phyloP scores from a whole-genome alignment of 2,888 invertebrate genomes.

The Ophioninae sp. region DNA sequence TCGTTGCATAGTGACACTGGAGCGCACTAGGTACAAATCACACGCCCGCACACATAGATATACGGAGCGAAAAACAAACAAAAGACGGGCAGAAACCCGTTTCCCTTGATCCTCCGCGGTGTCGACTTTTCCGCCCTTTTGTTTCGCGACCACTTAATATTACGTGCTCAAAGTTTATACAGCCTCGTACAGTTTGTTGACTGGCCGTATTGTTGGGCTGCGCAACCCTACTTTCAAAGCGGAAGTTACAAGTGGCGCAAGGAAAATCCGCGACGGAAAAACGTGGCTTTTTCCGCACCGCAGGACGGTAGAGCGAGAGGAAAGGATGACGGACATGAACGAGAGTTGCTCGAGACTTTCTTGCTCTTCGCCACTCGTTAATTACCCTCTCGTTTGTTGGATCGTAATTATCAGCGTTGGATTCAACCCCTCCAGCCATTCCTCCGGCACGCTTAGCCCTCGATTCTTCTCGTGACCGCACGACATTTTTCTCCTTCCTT shows the following conservation, averaged over 20 bases:
- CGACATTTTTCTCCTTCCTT: neutral
- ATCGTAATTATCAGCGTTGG: slow-evolving; percentile 44
- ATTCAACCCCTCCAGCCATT: slow-evolving; percentile 11
- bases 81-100: neutral
- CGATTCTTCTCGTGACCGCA: neutral
- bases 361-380: slow-evolving; percentile 34
- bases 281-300: neutral
- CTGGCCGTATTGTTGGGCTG: slow-evolving; percentile 37
- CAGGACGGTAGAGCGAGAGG: slow-evolving; percentile 8
- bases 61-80: neutral
- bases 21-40: neutral
- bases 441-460: neutral
- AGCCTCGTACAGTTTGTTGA: slow-evolving; percentile 3
- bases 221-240: slow-evolving; percentile 9
- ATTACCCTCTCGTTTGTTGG: slow-evolving; percentile 52
- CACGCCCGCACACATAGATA: neutral
- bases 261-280: neutral
- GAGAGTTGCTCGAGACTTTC: neutral
- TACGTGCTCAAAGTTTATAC: slow-evolving; percentile 17
- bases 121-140: neutral
- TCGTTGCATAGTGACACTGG: slow-evolving; percentile 5
- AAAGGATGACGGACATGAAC: neutral
- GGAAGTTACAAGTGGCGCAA: slow-evolving; percentile 33
- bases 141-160: neutral
- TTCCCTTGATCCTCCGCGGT: neutral